Conservation (phyloP, 2,113 vertebrate genomes). For the Charadrius vociferus region DNA sequence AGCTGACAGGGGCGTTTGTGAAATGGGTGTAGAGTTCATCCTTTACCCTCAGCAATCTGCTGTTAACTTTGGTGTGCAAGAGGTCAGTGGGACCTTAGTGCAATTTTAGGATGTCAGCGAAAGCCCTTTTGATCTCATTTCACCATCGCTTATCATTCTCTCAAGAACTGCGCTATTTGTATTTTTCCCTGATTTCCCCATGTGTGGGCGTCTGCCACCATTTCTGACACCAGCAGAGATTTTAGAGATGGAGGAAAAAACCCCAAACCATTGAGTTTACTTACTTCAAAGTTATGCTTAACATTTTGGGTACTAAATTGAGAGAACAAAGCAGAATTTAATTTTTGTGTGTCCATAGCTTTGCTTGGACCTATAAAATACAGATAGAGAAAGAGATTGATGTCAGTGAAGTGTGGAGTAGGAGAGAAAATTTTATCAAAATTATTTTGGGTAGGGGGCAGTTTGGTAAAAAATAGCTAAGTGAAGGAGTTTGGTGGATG, state of each 20-base stretch:
- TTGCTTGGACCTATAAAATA: neutral
- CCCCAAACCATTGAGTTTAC: neutral
- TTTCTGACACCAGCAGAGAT: neutral
- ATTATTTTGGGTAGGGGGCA: neutral
- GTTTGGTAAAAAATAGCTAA: neutral
- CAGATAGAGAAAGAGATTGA: neutral
- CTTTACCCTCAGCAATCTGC: neutral
- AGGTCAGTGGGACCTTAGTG: neutral
- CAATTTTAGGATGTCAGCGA: neutral
- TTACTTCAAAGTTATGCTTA: neutral
- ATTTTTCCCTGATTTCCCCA: neutral
- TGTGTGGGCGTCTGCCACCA: neutral
- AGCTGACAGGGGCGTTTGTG: neutral
- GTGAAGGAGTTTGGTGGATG: neutral
- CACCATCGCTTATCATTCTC: neutral
- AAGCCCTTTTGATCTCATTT: neutral
- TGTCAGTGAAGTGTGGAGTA: neutral
- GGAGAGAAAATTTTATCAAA: neutral
- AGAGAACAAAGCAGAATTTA: neutral
- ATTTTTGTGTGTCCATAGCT: neutral
- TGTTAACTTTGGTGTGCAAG: neutral
- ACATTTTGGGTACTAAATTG: neutral
- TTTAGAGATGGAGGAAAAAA: neutral
- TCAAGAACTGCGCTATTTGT: neutral
- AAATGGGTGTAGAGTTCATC: neutral